phyloP scores from a whole-genome alignment of 2,797 vertebrate genomes.

The Tamandua tetradactyla region DNA sequence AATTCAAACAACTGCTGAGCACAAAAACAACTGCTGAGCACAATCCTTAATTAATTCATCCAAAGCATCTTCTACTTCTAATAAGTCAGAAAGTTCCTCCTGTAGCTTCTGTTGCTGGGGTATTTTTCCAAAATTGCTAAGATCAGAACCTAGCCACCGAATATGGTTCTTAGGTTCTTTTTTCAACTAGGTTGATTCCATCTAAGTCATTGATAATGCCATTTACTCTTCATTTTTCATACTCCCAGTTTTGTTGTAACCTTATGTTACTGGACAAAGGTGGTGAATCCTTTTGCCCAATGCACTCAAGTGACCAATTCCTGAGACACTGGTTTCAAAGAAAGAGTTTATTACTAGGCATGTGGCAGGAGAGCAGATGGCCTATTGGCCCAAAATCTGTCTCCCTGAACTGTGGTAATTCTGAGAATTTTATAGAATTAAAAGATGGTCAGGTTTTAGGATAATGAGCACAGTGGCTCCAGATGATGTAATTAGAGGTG shows the following conservation, averaged over 20 bases:
- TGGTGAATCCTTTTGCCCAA: too few relatives aligned
- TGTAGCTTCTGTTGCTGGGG: conserved; percentile 82
- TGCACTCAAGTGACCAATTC: too few relatives aligned
- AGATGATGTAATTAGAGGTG: too few relatives aligned
- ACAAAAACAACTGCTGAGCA: conserved; percentile 92
- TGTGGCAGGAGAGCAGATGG: too few relatives aligned
- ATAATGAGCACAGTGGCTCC: too few relatives aligned
- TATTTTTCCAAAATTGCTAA: conserved; percentile 79
- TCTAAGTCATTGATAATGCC: conserved; percentile 94
- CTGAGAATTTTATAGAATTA: too few relatives aligned
- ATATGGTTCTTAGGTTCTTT: conserved; percentile 90
- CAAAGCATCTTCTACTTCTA: conserved; percentile 92
- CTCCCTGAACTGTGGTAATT: too few relatives aligned
- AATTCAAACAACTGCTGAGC: conserved; percentile 92
- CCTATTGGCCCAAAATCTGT: too few relatives aligned
- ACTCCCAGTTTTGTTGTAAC: conserved; percentile 87
- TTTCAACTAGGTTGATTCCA: conserved; percentile 90
- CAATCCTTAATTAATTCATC: conserved; percentile 93
- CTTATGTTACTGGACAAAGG: conserved; percentile 91
- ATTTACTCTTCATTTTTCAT: conserved; percentile 89
- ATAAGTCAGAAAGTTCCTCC: conserved; percentile 89
- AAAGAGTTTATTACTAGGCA: too few relatives aligned
- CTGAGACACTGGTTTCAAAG: too few relatives aligned
- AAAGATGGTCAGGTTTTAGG: too few relatives aligned
- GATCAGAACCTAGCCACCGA: conserved; percentile 90